These are phyloP conservation scores for Pasiphila rectangulata DNA, from an alignment of 2,888 invertebrate species.

Conservation along the genomic window DNA sequence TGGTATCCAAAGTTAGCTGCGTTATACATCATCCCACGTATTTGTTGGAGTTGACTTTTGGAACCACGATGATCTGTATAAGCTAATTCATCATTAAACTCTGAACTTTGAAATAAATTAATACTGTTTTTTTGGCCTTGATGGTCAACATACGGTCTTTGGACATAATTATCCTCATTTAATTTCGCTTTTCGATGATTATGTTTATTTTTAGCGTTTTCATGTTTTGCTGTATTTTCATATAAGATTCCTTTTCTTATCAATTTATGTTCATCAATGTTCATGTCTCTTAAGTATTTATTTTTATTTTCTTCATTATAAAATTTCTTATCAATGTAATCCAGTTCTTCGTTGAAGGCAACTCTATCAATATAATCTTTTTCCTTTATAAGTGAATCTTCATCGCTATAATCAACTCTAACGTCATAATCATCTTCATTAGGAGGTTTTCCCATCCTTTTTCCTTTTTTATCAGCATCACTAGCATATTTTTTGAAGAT, in stretches of 20 bases:
- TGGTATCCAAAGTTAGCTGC: not conserved
- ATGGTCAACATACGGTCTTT: not conserved
- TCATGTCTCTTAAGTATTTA: not conserved
- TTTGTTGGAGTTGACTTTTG: not conserved
- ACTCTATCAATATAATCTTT: not conserved
- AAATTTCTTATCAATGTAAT: not conserved
- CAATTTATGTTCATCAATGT: not conserved
- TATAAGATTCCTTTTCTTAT: not conserved
- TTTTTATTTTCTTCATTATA: not conserved
- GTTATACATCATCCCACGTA: slow-evolving; percentile 2
- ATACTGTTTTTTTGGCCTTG: not conserved
- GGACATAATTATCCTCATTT: not conserved
- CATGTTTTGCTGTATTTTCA: not conserved
- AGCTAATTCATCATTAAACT: too few relatives aligned
- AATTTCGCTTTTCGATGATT: not conserved
- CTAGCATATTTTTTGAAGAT: too few relatives aligned
- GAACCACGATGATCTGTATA: too few relatives aligned
- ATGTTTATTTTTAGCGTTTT: slow-evolving; percentile 3
- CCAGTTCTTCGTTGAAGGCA: not conserved
- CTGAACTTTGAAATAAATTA: not conserved
- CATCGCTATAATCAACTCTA: too few relatives aligned
- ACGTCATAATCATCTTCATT: not conserved
- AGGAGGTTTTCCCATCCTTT: too few relatives aligned
- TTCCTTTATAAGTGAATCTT: not conserved
- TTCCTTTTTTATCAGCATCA: too few relatives aligned